Conservation (phyloP, 2,797 vertebrate genomes). For the Aulostomus chinensis region DNA sequence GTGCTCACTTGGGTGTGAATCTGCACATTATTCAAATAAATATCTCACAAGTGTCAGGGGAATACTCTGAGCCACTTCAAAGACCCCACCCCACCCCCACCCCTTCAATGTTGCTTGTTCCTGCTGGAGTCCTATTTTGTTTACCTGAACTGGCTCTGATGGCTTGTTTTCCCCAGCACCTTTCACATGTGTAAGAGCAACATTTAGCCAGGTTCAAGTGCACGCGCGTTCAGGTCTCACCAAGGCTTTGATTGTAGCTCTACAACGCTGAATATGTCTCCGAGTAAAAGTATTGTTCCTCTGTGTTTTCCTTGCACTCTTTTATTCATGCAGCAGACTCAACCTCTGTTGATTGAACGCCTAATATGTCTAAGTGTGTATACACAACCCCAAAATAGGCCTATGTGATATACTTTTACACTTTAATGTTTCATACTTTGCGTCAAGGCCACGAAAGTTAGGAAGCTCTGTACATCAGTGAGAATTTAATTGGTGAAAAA, state of each 20-base stretch:
- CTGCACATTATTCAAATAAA: slow-evolving; percentile 81
- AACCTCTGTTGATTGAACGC: slow-evolving; percentile 9
- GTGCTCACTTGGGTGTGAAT: slow-evolving; percentile 75
- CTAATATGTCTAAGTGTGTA: neutral
- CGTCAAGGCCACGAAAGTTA: neutral
- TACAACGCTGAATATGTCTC: slow-evolving; percentile 12
- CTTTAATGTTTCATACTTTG: neutral
- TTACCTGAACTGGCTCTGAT: slow-evolving; percentile 80
- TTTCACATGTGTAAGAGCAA: slow-evolving; percentile 54
- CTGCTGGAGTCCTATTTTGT: slow-evolving; percentile 77
- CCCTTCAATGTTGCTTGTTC: slow-evolving; percentile 70
- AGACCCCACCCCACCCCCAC: slow-evolving; percentile 43
- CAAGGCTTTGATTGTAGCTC: slow-evolving; percentile 51
- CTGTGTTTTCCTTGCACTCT: slow-evolving; percentile 12
- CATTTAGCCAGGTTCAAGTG: slow-evolving; percentile 73
- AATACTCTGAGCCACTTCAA: slow-evolving; percentile 79
- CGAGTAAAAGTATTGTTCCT: slow-evolving; percentile 14
- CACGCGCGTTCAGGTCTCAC: slow-evolving; percentile 33
- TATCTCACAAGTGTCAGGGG: slow-evolving; percentile 72
- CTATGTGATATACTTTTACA: neutral
- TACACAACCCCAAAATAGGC: neutral
- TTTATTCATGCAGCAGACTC: slow-evolving; percentile 5
- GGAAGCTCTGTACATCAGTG: too few species aligned
- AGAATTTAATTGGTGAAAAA: too few species aligned
- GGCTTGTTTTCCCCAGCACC: slow-evolving; percentile 70